These are phyloP conservation scores for Pterocles orientalis DNA, from an alignment of 2,113 vertebrate genomes.

Conservation along the genomic window DNA sequence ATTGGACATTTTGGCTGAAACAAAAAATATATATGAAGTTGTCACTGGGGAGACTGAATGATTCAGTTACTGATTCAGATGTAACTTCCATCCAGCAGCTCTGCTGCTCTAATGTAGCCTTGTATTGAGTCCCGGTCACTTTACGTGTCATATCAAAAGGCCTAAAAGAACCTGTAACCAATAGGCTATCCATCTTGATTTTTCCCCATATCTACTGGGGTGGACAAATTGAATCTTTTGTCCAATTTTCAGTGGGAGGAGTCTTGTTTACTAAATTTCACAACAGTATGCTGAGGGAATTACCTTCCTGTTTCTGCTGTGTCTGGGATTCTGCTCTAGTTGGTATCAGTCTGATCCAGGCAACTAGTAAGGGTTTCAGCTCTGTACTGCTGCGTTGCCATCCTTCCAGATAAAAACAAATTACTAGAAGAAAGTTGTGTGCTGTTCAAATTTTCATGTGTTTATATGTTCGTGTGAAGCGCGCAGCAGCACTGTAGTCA, in stretches of 20 bases:
- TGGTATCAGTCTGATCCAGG: neutral
- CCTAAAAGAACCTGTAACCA: neutral
- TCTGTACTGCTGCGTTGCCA: neutral
- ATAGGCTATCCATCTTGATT: constrained; percentile 30
- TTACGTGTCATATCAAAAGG: neutral
- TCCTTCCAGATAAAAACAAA: neutral
- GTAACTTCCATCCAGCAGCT: neutral
- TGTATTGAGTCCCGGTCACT: neutral
- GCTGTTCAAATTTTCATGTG: neutral
- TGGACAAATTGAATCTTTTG: constrained; percentile 34
- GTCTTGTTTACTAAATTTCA: constrained; percentile 21
- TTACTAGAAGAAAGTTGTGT: neutral
- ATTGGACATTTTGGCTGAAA: neutral
- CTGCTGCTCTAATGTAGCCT: neutral
- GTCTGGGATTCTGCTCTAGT: neutral
- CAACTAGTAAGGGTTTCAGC: neutral
- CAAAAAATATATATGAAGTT: neutral
- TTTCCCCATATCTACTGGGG: neutral
- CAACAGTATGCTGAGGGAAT: constrained; percentile 16
- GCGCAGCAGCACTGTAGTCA: neutral
- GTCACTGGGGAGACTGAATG: neutral
- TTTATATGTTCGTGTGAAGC: neutral
- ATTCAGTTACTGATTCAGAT: neutral
- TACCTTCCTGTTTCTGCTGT: neutral
- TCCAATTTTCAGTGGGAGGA: neutral